phyloP scores from a whole-genome alignment of 2,888 invertebrate species.

The Drosophila limbata region DNA sequence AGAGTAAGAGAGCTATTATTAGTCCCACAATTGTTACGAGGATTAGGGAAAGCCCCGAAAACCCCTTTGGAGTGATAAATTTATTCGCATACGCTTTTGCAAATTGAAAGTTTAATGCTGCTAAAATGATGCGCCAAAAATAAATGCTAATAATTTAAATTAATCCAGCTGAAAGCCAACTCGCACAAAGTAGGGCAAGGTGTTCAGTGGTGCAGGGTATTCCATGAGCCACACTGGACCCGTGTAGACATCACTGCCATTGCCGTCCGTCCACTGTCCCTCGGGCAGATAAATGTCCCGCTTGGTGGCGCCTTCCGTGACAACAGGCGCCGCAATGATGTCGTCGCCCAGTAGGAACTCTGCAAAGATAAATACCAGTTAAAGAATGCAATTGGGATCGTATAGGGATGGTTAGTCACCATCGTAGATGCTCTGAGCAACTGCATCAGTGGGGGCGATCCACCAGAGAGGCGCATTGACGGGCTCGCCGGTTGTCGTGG shows the following conservation, averaged over 20 bases:
- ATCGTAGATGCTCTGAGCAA: conserved; percentile 87
- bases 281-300: conserved; percentile 91
- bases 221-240: conserved; percentile 89
- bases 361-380: conserved; percentile 79
- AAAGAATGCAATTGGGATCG: background rate
- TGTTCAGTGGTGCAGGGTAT: conserved; percentile 89
- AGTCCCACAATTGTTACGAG: too few relatives aligned
- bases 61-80: background rate
- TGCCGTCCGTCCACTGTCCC: conserved; percentile 91
- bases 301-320: conserved; percentile 87
- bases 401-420: conserved; percentile 84
- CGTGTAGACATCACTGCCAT: conserved; percentile 83
- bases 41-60: too few relatives aligned
- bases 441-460: conserved; percentile 89
- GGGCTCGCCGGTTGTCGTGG: conserved; percentile 88
- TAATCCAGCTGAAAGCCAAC: conserved; percentile 57
- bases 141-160: background rate
- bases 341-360: conserved; percentile 92
- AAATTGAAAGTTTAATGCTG: background rate
- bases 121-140: background rate
- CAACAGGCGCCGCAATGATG: conserved; percentile 92
- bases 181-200: conserved; percentile 89
- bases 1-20: too few relatives aligned
- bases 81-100: background rate
- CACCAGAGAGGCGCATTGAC: conserved; percentile 95